phyloP scores from a whole-genome alignment of 1,140 invertebrate genomes.

The Mizuhopecten yessoensis region DNA sequence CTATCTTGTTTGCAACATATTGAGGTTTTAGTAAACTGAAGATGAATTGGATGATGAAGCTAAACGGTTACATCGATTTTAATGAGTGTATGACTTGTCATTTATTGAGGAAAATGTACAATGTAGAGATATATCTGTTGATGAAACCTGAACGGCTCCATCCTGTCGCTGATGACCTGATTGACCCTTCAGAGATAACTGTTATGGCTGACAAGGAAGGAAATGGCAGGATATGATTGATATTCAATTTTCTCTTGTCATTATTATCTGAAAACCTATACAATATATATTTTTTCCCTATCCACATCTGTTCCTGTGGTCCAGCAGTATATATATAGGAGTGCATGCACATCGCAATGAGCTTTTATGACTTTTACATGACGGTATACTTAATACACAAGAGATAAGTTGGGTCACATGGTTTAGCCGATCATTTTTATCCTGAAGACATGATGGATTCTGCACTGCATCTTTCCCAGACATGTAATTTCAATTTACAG shows the following conservation, averaged over 20 bases:
- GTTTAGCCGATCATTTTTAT: background rate
- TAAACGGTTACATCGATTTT: too few relatives aligned
- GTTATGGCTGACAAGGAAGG: background rate
- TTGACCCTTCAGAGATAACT: background rate
- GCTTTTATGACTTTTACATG: background rate
- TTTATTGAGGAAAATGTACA: too few relatives aligned
- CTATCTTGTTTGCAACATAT: too few relatives aligned
- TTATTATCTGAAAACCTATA: background rate
- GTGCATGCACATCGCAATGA: background rate
- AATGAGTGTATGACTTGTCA: background rate
- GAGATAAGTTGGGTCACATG: background rate
- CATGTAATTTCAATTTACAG: slow-evolving; percentile 18
- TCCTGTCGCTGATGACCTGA: too few relatives aligned
- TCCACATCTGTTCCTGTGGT: background rate
- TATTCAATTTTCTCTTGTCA: background rate
- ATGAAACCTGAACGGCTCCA: too few relatives aligned
- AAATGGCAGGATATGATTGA: background rate
- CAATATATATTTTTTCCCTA: background rate
- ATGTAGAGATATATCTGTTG: too few relatives aligned
- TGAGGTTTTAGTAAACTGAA: too few relatives aligned
- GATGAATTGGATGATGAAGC: too few relatives aligned
- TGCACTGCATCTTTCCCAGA: background rate
- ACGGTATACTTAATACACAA: background rate
- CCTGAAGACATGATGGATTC: background rate
- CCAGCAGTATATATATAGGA: background rate